Percentiles rank a stretch among this genome's conserved stretches.
phyloP scores from a whole-genome alignment of 2,888 invertebrate species.

The Polietes domitor region DNA sequence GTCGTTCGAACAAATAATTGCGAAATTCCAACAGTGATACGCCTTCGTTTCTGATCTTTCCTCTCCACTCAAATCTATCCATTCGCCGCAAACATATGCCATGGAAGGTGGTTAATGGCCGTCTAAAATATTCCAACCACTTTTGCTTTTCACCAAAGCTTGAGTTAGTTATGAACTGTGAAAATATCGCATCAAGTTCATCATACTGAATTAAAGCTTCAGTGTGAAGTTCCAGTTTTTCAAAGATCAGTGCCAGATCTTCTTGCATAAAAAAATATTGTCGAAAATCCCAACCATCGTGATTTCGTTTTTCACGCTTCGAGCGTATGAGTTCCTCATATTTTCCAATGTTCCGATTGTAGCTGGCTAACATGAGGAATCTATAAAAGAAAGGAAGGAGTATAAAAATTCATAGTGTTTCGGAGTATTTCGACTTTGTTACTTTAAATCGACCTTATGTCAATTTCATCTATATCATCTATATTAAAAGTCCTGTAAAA shows the following conservation, averaged over 20 bases:
- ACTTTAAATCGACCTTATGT: too few relatives aligned
- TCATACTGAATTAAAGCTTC: constrained; percentile 98
- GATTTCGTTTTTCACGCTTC: constrained; percentile 94
- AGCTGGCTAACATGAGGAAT: constrained; percentile 89
- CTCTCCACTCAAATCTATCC: constrained; percentile 82
- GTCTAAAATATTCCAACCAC: constrained; percentile 92
- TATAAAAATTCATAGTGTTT: background rate
- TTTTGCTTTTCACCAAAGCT: constrained; percentile 92
- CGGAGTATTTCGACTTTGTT: too few relatives aligned
- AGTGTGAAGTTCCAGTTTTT: constrained; percentile 95
- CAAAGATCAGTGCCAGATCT: constrained; percentile 95
- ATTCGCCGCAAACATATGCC: constrained; percentile 86
- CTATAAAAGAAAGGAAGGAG: constrained; percentile 70
- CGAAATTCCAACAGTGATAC: constrained; percentile 93
- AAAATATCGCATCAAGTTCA: constrained; percentile 97
- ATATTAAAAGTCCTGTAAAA: too few relatives aligned
- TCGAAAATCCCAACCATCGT: constrained; percentile 96
- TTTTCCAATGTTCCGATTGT: constrained; percentile 91
- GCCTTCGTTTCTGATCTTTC: constrained; percentile 75
- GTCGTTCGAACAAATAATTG: constrained; percentile 95
- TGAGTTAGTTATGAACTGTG: constrained; percentile 97
- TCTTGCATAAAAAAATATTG: constrained; percentile 97
- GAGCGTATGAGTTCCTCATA: constrained; percentile 95
- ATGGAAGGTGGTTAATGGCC: constrained; percentile 91
- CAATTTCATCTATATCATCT: too few relatives aligned